Conservation (phyloP, 2,888 invertebrate genomes). For the Drosophila nr. perissopoda region DNA sequence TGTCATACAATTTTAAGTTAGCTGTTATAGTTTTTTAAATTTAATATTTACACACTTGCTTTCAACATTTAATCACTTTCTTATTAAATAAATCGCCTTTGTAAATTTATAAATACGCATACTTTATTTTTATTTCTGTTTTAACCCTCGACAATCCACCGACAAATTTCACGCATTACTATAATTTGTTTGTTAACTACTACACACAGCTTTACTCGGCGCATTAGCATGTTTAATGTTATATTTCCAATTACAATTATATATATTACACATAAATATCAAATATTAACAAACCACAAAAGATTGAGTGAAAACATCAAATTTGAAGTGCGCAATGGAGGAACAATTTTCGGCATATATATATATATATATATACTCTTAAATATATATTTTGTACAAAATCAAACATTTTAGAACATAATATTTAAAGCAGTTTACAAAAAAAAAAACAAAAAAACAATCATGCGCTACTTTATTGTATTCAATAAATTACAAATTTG, state of each 20-base stretch:
- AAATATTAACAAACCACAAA: conserved; percentile 42
- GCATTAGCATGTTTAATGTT: conserved; percentile 20
- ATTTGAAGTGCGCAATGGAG: conserved; percentile 63
- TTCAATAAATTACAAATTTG: conserved; percentile 67
- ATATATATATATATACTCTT: conserved; percentile 50
- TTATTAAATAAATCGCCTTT: conserved; percentile 72
- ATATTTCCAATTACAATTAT: conserved; percentile 23
- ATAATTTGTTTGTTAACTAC: conserved; percentile 14
- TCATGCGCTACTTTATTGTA: conserved; percentile 77
- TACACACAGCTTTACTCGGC: conserved; percentile 18
- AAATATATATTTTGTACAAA: conserved; percentile 79
- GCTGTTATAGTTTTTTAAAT: conserved; percentile 65
- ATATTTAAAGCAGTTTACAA: conserved; percentile 68
- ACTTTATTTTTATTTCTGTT: conserved; percentile 23
- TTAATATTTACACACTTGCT: conserved; percentile 40
- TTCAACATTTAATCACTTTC: conserved; percentile 47
- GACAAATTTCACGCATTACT: conserved; percentile 52
- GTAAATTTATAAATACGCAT: conserved; percentile 47
- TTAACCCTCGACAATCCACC: conserved; percentile 70
- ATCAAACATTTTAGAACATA: conserved; percentile 75
- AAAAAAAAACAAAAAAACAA: conserved; percentile 55
- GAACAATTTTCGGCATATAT: conserved; percentile 78
- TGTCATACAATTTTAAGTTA: conserved; percentile 77
- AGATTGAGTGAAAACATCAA: conserved; percentile 70
- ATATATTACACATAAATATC: conserved; percentile 33